phyloP scores from a whole-genome alignment of 2,113 vertebrate species.

The Sapayoa aenigma region DNA sequence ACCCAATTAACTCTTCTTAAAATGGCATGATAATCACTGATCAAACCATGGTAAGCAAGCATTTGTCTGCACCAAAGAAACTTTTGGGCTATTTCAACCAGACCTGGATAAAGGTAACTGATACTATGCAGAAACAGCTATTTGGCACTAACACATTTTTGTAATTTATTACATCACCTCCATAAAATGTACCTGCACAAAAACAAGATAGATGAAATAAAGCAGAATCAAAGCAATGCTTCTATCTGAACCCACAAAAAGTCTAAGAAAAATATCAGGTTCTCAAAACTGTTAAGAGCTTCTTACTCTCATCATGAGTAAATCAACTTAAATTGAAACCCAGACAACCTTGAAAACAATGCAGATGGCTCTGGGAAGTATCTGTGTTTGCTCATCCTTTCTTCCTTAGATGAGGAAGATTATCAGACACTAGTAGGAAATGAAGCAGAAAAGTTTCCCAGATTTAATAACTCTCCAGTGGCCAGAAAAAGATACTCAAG shows the following conservation, averaged over 20 bases:
- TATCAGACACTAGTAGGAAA: background rate
- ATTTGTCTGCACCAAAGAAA: background rate
- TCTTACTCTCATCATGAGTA: background rate
- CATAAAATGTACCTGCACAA: background rate
- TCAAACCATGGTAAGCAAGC: background rate
- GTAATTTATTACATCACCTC: background rate
- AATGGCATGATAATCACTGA: background rate
- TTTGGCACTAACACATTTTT: background rate
- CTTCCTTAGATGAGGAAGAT: background rate
- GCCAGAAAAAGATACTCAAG: background rate
- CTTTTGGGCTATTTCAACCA: background rate
- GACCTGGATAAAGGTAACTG: background rate
- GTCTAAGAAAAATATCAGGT: background rate
- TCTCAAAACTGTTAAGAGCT: background rate
- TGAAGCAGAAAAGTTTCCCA: background rate
- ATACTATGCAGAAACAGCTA: background rate
- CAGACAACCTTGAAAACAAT: slow-evolving; percentile 15
- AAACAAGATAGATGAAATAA: background rate
- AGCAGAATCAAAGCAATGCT: background rate
- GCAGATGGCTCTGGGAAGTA: background rate
- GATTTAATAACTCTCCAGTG: background rate
- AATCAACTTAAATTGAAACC: background rate
- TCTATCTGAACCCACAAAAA: background rate
- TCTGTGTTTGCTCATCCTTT: background rate
- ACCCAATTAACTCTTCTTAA: background rate